These are phyloP conservation scores for Glyptemys insculpta DNA, from an alignment of 2,797 vertebrate genomes.

Conservation along the genomic window DNA sequence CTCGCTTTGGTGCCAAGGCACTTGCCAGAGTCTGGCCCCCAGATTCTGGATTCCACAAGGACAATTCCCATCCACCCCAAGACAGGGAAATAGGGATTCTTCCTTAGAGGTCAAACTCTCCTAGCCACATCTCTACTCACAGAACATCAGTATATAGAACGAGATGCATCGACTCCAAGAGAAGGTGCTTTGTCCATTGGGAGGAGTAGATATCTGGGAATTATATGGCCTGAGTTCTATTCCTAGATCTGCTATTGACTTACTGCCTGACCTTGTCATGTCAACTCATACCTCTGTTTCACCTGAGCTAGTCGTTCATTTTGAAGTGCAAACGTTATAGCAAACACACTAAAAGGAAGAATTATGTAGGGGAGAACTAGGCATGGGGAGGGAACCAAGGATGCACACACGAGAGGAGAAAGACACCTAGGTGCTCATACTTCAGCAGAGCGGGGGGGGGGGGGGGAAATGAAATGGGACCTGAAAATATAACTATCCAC, in stretches of 20 bases:
- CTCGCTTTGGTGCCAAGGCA: slow-evolving; percentile 7
- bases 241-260: neutral
- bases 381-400: neutral
- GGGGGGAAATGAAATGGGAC: neutral
- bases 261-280: neutral
- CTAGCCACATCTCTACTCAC: neutral
- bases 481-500: neutral
- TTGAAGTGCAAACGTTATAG: neutral
- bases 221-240: neutral
- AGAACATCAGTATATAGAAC: rapidly evolving
- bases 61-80: neutral
- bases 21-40: neutral
- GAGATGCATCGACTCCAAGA: neutral
- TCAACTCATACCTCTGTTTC: neutral
- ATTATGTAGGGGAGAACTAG: neutral
- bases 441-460: rapidly evolving
- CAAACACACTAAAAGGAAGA: rapidly evolving
- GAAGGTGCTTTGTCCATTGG: rapidly evolving
- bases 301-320: neutral
- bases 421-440: neutral
- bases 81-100: neutral
- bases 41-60: slow-evolving; percentile 18
- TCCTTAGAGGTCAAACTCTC: neutral
- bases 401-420: neutral
- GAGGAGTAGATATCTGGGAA: neutral